Evolutionary conservation across 35 echinoderm and acorn worm genomes (phyloP).

Genomic region (Apostichopus parvimensis): DNA sequence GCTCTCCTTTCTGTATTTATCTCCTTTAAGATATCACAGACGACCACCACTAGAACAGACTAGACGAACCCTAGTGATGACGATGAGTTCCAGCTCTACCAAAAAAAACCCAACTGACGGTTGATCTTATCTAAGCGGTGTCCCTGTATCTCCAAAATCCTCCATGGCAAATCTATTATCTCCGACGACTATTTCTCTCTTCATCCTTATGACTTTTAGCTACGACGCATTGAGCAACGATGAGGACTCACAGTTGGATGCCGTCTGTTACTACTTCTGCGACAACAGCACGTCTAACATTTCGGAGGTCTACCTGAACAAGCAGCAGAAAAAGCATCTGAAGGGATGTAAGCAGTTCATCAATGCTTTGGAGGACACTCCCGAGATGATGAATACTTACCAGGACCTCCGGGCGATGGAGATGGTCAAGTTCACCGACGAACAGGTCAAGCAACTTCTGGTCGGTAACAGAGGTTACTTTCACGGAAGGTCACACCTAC

Average conservation of each 20-base stretch:
- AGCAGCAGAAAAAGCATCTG: conserved; percentile 37
- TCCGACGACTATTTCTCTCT: neutral
- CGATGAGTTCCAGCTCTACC: no score
- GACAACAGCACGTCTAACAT: neutral
- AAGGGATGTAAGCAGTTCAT: conserved; percentile 42
- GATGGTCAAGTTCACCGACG: conserved; percentile 32
- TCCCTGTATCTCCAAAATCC: neutral
- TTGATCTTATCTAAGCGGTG: no score
- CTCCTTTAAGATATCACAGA: no score
- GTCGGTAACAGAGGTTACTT: conserved; percentile 56
- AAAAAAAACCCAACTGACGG: no score
- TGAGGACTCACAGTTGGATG: neutral
- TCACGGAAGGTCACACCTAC: conserved; percentile 15
- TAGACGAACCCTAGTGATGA: no score
- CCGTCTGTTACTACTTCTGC: neutral
- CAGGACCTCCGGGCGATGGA: conserved; percentile 52
- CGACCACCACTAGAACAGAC: no score
- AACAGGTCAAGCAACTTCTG: conserved; percentile 41
- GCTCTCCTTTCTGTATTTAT: no score
- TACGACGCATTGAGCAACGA: neutral
- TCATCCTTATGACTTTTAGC: neutral
- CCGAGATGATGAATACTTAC: conserved; percentile 42
- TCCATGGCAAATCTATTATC: neutral
- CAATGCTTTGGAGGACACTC: conserved; percentile 35
- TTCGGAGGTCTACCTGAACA: conserved; percentile 58